Evolutionary conservation across 2,888 invertebrate species (phyloP).

Genomic region (Rhorus exstirpatorius): DNA sequence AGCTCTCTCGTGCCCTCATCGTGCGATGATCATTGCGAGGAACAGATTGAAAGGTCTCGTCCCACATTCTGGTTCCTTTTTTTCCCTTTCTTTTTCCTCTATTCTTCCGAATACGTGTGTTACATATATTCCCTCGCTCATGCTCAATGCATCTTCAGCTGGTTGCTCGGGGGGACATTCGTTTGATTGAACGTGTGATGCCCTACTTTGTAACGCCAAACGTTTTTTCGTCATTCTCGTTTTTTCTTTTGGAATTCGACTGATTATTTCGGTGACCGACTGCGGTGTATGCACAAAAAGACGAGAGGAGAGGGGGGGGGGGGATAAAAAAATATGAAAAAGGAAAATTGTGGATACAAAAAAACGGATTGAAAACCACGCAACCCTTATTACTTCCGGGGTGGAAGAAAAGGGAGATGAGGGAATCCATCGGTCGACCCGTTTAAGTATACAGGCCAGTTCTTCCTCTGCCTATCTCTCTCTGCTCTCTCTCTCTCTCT

Average conservation of each 20-base stretch:
- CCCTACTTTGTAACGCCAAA: conserved; percentile 48
- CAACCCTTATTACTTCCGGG: conserved; percentile 69
- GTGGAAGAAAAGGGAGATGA: conserved; percentile 26
- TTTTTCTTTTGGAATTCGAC: conserved; percentile 58
- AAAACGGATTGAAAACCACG: conserved; percentile 67
- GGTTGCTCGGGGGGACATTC: conserved; percentile 54
- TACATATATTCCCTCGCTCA: not conserved
- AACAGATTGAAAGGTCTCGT: conserved; percentile 26
- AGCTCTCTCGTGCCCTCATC: not conserved
- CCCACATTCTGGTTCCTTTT: conserved; percentile 3
- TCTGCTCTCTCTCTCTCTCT: conserved; percentile 10
- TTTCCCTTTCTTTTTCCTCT: not conserved
- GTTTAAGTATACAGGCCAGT: conserved; percentile 65
- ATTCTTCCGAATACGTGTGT: not conserved
- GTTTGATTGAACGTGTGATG: conserved; percentile 59
- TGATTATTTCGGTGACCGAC: conserved; percentile 64
- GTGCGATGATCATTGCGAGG: conserved; percentile 15
- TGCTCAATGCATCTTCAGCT: conserved; percentile 32
- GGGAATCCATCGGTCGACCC: conserved; percentile 66
- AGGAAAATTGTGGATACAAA: conserved; percentile 20
- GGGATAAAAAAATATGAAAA: conserved; percentile 26
- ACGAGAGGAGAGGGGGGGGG: conserved; percentile 21
- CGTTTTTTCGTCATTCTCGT: conserved; percentile 16
- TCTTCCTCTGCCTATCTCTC: not conserved
- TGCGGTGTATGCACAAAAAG: conserved; percentile 28